phyloP scores from a whole-genome alignment of 1,140 invertebrate genomes.

The Charaxes varanes region DNA sequence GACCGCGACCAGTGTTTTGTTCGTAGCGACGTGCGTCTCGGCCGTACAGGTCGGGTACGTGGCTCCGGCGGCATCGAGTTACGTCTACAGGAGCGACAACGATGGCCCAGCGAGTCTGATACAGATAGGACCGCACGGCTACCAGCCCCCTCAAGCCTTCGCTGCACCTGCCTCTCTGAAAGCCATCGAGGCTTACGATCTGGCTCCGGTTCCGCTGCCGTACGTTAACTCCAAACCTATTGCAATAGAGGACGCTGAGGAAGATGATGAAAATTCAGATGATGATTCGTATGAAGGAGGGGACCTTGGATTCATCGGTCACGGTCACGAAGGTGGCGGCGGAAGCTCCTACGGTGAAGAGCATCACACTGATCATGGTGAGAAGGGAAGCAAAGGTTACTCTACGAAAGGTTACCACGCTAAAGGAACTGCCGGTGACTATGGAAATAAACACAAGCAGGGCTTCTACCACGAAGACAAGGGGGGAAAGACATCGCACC shows the following conservation, averaged over 20 bases:
- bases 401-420: conserved; percentile 43
- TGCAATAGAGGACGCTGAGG: conserved; percentile 43
- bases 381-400: conserved; percentile 68
- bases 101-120: conserved; percentile 65
- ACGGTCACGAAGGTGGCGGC: conserved; percentile 48
- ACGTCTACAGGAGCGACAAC: conserved; percentile 72
- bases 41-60: conserved; percentile 41
- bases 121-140: conserved; percentile 55
- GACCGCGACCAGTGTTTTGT: conserved; percentile 32
- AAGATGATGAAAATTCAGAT: conserved; percentile 35
- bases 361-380: conserved; percentile 58
- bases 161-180: conserved; percentile 41
- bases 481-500: conserved; percentile 48
- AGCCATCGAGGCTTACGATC: conserved; percentile 39
- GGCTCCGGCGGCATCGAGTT: conserved; percentile 58
- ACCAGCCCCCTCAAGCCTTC: conserved; percentile 41
- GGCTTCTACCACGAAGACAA: conserved; percentile 46
- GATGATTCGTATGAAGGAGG: conserved; percentile 38
- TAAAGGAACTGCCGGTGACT: conserved; percentile 48
- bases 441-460: conserved; percentile 54
- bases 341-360: conserved; percentile 55
- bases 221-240: conserved; percentile 56
- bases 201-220: conserved; percentile 47
- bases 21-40: conserved; percentile 28
- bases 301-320: conserved; percentile 26